Percentiles rank a stretch among this genome's conserved stretches.
phyloP scores from a whole-genome alignment of 2,113 vertebrate species.

The Lycocorax pyrrhopterus region DNA sequence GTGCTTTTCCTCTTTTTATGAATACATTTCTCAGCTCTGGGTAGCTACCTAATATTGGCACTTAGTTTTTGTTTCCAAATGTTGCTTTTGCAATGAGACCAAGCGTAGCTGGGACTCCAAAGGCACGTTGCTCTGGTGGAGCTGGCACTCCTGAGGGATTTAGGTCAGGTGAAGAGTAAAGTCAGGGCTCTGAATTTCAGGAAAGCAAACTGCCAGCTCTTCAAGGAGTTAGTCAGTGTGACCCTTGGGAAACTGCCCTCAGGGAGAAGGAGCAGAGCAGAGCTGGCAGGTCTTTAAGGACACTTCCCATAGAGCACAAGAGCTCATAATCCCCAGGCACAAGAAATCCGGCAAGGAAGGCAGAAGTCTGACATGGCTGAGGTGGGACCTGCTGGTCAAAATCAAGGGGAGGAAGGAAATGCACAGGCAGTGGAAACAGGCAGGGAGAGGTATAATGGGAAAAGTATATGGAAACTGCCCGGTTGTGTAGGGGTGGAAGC shows the following conservation, averaged over 20 bases:
- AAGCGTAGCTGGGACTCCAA: background rate
- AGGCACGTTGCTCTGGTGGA: background rate
- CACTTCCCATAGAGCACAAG: background rate
- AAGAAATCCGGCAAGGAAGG: background rate
- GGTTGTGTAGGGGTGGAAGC: background rate
- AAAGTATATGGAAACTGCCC: accelerated
- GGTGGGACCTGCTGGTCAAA: background rate
- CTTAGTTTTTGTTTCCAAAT: slow-evolving; percentile 29
- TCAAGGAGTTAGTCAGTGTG: background rate
- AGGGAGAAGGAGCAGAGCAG: background rate
- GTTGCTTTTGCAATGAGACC: slow-evolving; percentile 12
- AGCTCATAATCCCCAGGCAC: background rate
- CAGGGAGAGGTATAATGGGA: background rate
- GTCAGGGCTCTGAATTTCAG: background rate
- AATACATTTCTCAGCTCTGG: slow-evolving; percentile 10
- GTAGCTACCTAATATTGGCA: slow-evolving; percentile 54
- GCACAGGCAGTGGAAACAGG: background rate
- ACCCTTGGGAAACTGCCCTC: background rate
- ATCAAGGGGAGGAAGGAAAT: background rate
- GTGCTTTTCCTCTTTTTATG: slow-evolving; percentile 33
- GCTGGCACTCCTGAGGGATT: background rate
- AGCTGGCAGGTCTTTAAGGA: background rate
- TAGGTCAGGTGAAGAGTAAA: background rate
- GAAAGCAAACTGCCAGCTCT: background rate
- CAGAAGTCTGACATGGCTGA: background rate